Evolutionary conservation across 2,888 invertebrate genomes (phyloP), one percentile per base, ranked within the genome.

Genomic region (Nymphalis c-album): DNA sequence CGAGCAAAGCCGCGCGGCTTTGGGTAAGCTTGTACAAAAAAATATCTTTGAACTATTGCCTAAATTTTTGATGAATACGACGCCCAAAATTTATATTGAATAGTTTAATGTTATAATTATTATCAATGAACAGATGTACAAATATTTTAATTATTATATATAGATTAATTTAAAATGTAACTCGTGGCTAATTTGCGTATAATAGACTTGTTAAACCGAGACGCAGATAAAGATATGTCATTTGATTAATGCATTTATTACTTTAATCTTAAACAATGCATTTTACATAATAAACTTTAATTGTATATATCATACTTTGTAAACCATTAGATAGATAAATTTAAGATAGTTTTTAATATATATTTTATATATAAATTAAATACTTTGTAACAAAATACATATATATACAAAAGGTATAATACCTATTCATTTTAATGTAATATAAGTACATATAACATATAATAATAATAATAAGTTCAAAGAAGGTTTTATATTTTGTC

Each of bases 161-260:
- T 40, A 2, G 18, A 18, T 13, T n/a, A 0, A 57, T 40, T 35
- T 35, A 40, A 18, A 57, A 57, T 18, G 40, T 4, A 13, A 40
- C 46, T 60, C 64, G 64, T 64, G 67, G 67, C 62, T 67, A 62
- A 70, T 64, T 64, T 70, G 62, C 55, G 55, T 70, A 64, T 59
- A 67, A 70, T 70, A 62, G 62, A 67, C 22, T 67, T 69, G 69
- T 70, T 62, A 58, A 69, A 60, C 35, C 51, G 64, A 26, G 40
- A 57, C 35, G 35, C 16, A 61, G 64, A 70, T 68, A 64, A 64
- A 64, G 59, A 70, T 57, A 67, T 64, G 68, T 63, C 68, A 40
- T 2, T 59, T 53, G 48, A 48, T 63, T 64, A 60, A 62, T 68
- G 46, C 64, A 64, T 64, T 70, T 55, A 64, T 60, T 70, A 70